These are phyloP conservation scores for Eumerus sabulonum DNA, from an alignment of 2,888 invertebrate species.

Conservation along the genomic window DNA sequence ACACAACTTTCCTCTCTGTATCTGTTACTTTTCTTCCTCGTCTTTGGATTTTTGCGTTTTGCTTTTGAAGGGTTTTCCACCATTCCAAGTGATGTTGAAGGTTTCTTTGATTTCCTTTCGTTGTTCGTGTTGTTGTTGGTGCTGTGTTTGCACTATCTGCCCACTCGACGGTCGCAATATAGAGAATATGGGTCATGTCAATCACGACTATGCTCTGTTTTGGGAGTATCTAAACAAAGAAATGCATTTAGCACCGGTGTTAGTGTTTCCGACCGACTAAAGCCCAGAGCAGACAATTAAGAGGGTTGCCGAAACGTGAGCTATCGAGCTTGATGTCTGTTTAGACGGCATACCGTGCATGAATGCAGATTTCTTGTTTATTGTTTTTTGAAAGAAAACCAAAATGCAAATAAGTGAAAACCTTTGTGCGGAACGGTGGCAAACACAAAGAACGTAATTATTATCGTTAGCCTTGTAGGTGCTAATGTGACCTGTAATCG, in stretches of 20 bases:
- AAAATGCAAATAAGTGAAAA: too few species aligned
- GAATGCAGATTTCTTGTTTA: constrained; percentile 20
- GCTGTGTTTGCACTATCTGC: neutral
- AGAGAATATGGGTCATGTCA: constrained; percentile 65
- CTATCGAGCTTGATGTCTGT: constrained; percentile 55
- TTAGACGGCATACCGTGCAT: constrained; percentile 27
- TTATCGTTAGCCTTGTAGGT: too few species aligned
- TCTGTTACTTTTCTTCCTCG: constrained; percentile 2
- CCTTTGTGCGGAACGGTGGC: too few species aligned
- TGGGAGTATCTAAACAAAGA: constrained; percentile 61
- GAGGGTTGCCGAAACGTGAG: constrained; percentile 51
- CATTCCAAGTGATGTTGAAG: constrained; percentile 52
- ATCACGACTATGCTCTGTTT: constrained; percentile 59
- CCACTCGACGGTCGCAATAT: constrained; percentile 40
- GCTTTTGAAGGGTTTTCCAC: constrained; percentile 43
- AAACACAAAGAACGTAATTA: too few species aligned
- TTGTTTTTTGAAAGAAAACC: neutral
- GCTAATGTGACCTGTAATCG: too few species aligned
- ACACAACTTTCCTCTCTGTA: neutral
- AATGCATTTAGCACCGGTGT: constrained; percentile 22
- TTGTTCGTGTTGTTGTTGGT: too few species aligned
- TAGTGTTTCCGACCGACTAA: constrained; percentile 28
- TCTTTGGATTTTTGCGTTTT: constrained; percentile 19
- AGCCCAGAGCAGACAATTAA: constrained; percentile 20
- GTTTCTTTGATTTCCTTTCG: constrained; percentile 42